Base-by-base conservation (phyloP, 2,113 vertebrate species). In the Tupaia chinensis region DNA sequence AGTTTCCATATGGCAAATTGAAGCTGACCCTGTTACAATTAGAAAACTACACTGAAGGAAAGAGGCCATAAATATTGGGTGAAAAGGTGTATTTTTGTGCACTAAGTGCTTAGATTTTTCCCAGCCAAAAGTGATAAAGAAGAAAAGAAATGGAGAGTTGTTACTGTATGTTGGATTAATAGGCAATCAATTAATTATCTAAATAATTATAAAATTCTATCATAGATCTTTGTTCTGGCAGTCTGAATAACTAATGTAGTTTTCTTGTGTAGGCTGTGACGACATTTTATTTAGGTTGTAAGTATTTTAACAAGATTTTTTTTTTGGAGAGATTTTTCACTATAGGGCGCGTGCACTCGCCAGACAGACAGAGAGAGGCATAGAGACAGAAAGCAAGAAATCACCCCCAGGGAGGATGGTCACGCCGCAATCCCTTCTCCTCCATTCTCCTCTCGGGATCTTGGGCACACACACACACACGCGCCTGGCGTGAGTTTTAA, bases 1-100 rank as follows among this genome's bases (percentile, higher is more conserved):
- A 70, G 12, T 89, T 93, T 95, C 74, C 58, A 56, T 93, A 61
- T 95, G 63, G 76, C 17, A 95, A 96, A 93, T 93, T 87, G 70
- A 79, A 97, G 15, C 70, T 89, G 76, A 94, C 84, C 60, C n/a
- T 63, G 3, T 91, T 93, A 96, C n/a, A 93, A 93, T 87, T 79
- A 95, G 83, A 93, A 95, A 93, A 82, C 29, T 93, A 73, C 7
- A 25, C 0, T 2, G n/a, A 95, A 89, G 56, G 65, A 89, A 88
- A 56, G 9, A 77, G 11, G 53, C 17, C 54, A 89, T 78, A 87
- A 85, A 63, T 69, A 88, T 44, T 66, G 54, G 65, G 65, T 70
- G 5, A 95, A 5, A 94, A 86, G 74, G 58, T 70, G 9, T 69
- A 65, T 73, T 94, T 79, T 63, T 79, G 5, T 79, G 3, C 13